Evolutionary conservation across 2,113 vertebrate genomes (phyloP), one percentile per base, ranked within the genome.

Genomic region (Callocephalon fimbriatum): DNA sequence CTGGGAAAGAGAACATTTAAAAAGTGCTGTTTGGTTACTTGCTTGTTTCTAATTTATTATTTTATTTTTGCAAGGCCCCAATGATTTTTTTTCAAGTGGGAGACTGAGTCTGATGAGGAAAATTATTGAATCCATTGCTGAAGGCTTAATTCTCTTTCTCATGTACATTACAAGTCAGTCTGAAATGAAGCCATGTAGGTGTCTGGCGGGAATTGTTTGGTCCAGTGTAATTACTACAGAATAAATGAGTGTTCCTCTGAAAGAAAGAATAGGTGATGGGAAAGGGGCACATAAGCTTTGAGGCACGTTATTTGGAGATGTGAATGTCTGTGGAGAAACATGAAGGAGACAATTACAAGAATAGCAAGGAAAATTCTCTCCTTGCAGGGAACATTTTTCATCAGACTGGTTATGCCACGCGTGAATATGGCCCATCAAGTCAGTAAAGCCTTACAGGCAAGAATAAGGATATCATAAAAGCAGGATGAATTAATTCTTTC

Each of bases 401-500:
- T 76, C 31, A 35, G 35, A 12, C 63, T 86, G 83, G 37, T 61
- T 72, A 40, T 77, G 40, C 35, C 59, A 48, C 76, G 66, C 51
- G 53, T 53, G 80, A 50, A 68, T 93, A 81, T 88, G 63, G 75
- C 44, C 92, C 79, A 54, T 37, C 42, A 23, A 61, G 32, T 19
- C 35, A 53, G 29, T 37, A 77, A 77, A 93, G 44, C 83, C 76
- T 95, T n/a, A n/a, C n/a, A 75, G 95, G 88, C 73, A 68, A 78
- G 88, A 86, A 16, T 20, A 77, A 67, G 85, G 44, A 3, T 47
- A 38, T 75, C 14, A 63, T 91, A 89, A 95, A 95, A 84, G 79
- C 79, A 87, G 83, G 66, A 78, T 68, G 56, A 92, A 84, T 89
- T 31, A 84, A 90, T 96, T 90, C 51, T 23, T 71, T 74, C 72